phyloP scores from a whole-genome alignment of 2,113 vertebrate genomes.

The Nothocercus nigrocapillus region DNA sequence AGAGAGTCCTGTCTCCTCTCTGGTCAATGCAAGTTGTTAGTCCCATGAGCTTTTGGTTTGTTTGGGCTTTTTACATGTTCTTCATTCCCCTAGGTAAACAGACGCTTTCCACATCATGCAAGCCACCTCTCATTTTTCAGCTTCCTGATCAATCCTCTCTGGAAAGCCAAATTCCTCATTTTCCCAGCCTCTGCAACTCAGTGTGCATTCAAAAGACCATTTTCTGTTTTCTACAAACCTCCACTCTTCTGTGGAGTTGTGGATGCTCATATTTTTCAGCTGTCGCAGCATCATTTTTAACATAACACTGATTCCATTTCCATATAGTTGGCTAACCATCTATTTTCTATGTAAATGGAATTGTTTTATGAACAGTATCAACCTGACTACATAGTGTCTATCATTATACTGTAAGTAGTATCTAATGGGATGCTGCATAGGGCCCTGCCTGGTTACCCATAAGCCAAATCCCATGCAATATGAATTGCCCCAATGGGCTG shows the following conservation, averaged over 20 bases:
- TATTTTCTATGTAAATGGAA: not conserved
- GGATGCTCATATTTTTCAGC: not conserved
- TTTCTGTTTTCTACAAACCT: not conserved
- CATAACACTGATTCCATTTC: not conserved
- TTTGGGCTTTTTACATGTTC: not conserved
- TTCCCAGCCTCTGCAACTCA: not conserved
- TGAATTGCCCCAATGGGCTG: no score
- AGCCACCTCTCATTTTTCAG: not conserved
- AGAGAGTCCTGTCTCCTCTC: no score
- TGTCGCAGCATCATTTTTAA: not conserved
- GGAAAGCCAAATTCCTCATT: not conserved
- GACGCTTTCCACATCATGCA: not conserved
- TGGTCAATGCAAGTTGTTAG: not conserved
- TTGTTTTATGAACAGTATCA: not conserved
- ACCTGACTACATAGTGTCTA: not conserved
- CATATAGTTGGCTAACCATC: not conserved
- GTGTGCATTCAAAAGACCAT: no score
- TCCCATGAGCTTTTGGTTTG: not conserved
- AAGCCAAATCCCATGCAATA: not conserved
- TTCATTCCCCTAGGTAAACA: not conserved
- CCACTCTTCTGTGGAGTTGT: not conserved
- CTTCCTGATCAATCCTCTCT: not conserved
- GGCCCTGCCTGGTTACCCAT: not conserved
- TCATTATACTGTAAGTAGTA: no score
- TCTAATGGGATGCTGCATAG: not conserved